Evolutionary conservation across 1,140 invertebrate species (phyloP), one percentile per base, ranked within the genome.

Genomic region (Papilio xuthus): DNA sequence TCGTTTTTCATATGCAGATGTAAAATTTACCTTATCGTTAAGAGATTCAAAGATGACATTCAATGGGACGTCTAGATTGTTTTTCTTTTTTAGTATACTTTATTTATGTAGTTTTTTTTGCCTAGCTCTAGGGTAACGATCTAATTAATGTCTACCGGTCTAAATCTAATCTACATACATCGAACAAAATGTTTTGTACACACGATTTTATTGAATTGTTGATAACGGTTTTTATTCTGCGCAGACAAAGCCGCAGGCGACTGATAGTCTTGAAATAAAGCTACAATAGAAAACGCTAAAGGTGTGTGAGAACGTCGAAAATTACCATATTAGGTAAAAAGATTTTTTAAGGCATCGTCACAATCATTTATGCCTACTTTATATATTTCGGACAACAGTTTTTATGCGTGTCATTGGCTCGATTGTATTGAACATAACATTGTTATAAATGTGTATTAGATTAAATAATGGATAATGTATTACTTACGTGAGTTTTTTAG

Each of bases 401-500:
- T 53, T 53, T 53, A 53, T 53, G 12, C 10, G 13, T 28, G 18
- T 42, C 32, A 37, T 71, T 42, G 69, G 10, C 2, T 71, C 20
- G 32, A 71, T n/a, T 41, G 1, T 71, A 20, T 23, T 26, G 42
- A 50, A 20, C 41, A 15, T 42, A 50, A 73, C 41, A 70, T 73
- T 73, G 37, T 73, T 73, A 73, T 42, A 73, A 73, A 44, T 47
- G 71, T 23, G n/a, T 47, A 42, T 73, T 73, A 42, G 41, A 70
- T 70, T 70, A 42, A 73, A 26, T 50, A 73, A 73, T 73, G 37
- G 37, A 26, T 73, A n/a, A 42, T 73, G 28, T 42, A 73, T 73
- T 73, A 73, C 42, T 73, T 20, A 73, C 41, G 37, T 10, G 37
- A 9, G 37, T 73, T 44, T 73, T 73, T 47, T 20, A 41, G 23